Base-by-base conservation (phyloP, 2,888 invertebrate species). In the Sipha maydis region DNA sequence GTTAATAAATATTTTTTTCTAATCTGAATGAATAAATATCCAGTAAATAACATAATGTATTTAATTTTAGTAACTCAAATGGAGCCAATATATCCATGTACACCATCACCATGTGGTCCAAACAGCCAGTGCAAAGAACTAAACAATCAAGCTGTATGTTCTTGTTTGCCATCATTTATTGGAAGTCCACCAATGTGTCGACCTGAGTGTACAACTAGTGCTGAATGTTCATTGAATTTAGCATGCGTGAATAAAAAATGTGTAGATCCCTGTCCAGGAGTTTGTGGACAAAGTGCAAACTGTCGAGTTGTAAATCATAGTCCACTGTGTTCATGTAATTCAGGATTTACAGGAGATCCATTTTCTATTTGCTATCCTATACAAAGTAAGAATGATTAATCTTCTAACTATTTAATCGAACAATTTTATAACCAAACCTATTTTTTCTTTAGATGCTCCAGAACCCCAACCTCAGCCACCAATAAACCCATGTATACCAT, bases 181-280 rank as follows among this genome's bases (percentile, higher is more conserved):
- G 97, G 97, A 83, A 94, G 95, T 89, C 96, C 96, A 86, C 95
- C 91, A 11, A 91, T 91, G 25, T 97, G 96, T 91, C 93, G 96
- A 90, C 96, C 96, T 14, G 96, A 96, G 92, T 96, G 96, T 92
- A 94, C 95, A n/a, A 92, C 95, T 11, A 96, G 95, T 91, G 92
- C 93, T 21, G 96, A 96, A 90, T 96, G 96, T 92, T 92, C 94
- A 56, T 93, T 93, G 90, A 93, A 94, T 91, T 94, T 93, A 91
- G 95, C 96, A 90, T 96, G 96, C 91, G 92, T 94, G 2, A 93
- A 93, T 90, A 95, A 95, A 91, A 96, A 96, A 92, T 97, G 97
- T 91, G 91, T 93, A 76, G 95, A 96, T 91, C 96, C 97, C 79
- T 97, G 97, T 91, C 94, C 95, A 17, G 95, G 95, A 90, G 95